These are phyloP conservation scores for Hymenochirus boettgeri DNA, from an alignment of 2,113 vertebrate genomes.

Conservation along the genomic window DNA sequence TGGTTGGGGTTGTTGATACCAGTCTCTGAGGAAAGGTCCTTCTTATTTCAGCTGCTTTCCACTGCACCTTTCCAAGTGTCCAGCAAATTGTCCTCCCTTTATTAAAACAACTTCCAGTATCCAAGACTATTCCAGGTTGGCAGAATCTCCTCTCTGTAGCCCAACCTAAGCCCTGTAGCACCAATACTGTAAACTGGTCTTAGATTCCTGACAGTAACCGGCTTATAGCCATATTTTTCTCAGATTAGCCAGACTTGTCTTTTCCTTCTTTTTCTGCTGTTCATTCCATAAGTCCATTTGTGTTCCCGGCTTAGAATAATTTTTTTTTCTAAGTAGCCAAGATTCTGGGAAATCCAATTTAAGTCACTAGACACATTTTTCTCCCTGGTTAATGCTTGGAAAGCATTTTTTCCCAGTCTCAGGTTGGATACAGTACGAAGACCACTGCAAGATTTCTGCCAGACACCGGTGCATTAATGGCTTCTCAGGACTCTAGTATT, in stretches of 20 bases:
- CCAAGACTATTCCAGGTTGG: not conserved
- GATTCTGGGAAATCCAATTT: not conserved
- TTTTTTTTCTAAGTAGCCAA: not conserved
- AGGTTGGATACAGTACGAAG: not conserved
- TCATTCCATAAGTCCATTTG: too few species aligned
- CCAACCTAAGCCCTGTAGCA: not conserved
- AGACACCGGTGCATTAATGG: slow-evolving; percentile 2
- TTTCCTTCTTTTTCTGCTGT: not conserved
- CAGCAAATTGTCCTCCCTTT: not conserved
- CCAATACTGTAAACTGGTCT: not conserved
- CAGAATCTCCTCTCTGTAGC: not conserved
- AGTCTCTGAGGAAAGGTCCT: slow-evolving; percentile 3
- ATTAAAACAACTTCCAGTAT: not conserved
- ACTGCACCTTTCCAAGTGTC: slow-evolving; percentile 13
- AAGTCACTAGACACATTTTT: slow-evolving; percentile 14
- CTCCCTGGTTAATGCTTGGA: slow-evolving; percentile 12
- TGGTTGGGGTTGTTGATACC: not conserved
- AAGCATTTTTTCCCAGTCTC: slow-evolving; percentile 6
- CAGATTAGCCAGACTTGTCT: not conserved
- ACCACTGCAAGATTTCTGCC: not conserved
- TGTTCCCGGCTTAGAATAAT: too few species aligned
- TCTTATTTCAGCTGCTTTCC: slow-evolving; percentile 15
- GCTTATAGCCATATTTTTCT: slow-evolving; percentile 6
- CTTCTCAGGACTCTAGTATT: not conserved
- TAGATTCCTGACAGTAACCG: not conserved